Evolutionary conservation across 2,888 invertebrate genomes (phyloP).

Genomic region (Leptopilina drosophilae): DNA sequence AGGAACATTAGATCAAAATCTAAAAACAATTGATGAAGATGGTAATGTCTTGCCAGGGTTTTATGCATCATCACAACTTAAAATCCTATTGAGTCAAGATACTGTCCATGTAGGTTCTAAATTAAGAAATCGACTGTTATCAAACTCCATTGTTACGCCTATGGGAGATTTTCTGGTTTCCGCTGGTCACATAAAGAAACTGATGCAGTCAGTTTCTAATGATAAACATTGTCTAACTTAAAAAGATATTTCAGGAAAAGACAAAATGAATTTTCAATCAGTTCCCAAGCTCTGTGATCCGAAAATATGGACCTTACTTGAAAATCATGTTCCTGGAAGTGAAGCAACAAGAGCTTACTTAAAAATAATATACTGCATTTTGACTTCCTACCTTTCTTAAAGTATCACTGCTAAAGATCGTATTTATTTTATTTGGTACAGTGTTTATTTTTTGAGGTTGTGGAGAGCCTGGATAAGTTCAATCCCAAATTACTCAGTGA

Average conservation of each 20-base stretch:
- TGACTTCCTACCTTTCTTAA: conserved; percentile 46
- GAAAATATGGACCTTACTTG: conserved; percentile 49
- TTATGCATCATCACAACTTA: background rate
- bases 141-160: conserved; percentile 51
- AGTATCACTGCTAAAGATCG: conserved; percentile 42
- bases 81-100: conserved; percentile 53
- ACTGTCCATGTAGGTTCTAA: conserved; percentile 60
- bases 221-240: conserved; percentile 29
- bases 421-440: conserved; percentile 55
- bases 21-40: conserved; percentile 40
- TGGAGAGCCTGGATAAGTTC: conserved; percentile 55
- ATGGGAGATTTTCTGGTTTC: conserved; percentile 50
- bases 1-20: conserved; percentile 42
- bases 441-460: conserved; percentile 51
- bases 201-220: conserved; percentile 23
- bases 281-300: conserved; percentile 53
- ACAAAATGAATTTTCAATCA: conserved; percentile 49
- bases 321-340: conserved; percentile 51
- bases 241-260: conserved; percentile 51
- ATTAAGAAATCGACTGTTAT: conserved; percentile 56
- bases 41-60: conserved; percentile 27
- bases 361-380: conserved; percentile 50
- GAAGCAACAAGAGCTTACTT: too few species aligned
- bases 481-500: conserved; percentile 46
- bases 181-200: conserved; percentile 50